These are phyloP conservation scores for Cephalopachus bancanus DNA, from an alignment of 2,797 vertebrate genomes.

Conservation along the genomic window DNA sequence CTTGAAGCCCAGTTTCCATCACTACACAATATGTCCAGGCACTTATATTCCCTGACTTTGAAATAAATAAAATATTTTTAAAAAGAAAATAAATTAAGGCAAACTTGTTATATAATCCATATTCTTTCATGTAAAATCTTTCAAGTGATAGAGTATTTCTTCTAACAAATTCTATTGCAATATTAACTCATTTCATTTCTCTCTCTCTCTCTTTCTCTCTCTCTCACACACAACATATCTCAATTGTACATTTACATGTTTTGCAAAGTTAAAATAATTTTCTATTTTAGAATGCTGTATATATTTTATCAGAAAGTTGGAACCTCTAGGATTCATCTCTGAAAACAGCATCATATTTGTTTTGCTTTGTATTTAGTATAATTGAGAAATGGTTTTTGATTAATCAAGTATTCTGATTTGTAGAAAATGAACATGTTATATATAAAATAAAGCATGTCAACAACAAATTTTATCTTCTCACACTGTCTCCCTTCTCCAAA, in stretches of 20 bases:
- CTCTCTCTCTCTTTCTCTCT: too few relatives aligned
- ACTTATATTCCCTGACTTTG: too few relatives aligned
- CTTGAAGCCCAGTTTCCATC: too few relatives aligned
- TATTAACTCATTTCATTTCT: not conserved
- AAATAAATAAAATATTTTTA: too few relatives aligned
- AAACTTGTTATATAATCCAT: not conserved
- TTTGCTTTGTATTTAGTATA: not conserved
- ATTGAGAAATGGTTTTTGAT: not conserved
- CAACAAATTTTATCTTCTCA: not conserved
- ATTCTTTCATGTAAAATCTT: not conserved
- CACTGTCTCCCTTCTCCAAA: not conserved
- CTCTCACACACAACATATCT: not conserved
- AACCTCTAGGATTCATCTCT: not conserved
- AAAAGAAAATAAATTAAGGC: too few relatives aligned
- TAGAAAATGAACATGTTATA: not conserved
- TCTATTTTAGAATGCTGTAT: not conserved
- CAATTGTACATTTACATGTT: not conserved
- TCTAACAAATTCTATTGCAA: not conserved
- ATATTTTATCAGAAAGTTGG: not conserved
- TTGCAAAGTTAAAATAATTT: slow-evolving; percentile 28
- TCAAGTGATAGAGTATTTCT: not conserved
- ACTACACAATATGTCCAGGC: too few relatives aligned
- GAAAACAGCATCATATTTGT: not conserved
- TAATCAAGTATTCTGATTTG: not conserved
- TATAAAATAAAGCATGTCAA: not conserved